Conservation (phyloP, 2,113 vertebrate genomes). For the Leuciscus idus region DNA sequence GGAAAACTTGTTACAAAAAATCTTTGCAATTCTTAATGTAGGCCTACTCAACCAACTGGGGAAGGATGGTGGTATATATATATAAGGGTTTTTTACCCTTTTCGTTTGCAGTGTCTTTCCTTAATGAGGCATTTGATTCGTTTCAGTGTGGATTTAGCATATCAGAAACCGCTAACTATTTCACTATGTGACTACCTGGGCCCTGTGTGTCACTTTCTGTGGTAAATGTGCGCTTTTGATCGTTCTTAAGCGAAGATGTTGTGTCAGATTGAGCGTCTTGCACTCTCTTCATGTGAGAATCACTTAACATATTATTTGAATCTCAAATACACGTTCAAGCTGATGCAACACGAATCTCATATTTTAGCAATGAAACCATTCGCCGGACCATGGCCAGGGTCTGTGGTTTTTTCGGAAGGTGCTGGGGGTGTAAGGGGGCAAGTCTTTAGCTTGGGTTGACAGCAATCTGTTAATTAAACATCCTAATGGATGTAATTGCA, state of each 20-base stretch:
- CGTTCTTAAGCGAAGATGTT: not conserved
- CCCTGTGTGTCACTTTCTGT: not conserved
- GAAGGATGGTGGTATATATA: not conserved
- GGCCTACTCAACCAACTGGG: not conserved
- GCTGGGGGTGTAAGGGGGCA: not conserved
- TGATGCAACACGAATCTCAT: not conserved
- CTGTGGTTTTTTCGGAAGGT: conserved; percentile 12
- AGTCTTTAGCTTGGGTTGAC: conserved; percentile 55
- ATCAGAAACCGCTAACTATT: not conserved
- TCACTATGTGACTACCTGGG: not conserved
- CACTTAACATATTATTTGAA: conserved; percentile 21
- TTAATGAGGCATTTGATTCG: not conserved
- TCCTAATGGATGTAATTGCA: conserved; percentile 65
- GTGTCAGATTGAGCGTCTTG: not conserved
- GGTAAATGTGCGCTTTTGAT: not conserved
- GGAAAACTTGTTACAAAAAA: not conserved
- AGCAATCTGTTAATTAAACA: conserved; percentile 66
- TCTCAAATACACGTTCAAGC: not conserved
- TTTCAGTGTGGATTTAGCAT: not conserved
- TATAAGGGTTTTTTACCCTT: not conserved
- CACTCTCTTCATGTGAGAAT: not conserved
- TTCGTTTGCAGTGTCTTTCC: not conserved
- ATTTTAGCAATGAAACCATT: not conserved
- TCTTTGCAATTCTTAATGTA: not conserved
- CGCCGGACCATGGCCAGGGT: not conserved